Evolutionary conservation across 2,888 invertebrate species (phyloP).

Genomic region (Hofmannophila pseudospretella): DNA sequence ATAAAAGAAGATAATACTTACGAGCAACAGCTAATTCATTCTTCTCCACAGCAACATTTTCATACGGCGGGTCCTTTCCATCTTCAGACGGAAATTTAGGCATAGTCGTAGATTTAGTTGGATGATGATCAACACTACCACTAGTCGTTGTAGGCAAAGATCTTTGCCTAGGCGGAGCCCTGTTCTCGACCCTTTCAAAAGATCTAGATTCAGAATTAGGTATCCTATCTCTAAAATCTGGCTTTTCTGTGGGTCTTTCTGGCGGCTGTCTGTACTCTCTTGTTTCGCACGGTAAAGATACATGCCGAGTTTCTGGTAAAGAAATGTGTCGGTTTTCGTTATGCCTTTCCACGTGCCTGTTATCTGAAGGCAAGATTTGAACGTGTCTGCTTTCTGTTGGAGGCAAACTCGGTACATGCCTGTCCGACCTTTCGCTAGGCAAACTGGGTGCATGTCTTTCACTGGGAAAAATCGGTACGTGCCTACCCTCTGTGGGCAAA

Average conservation of each 20-base stretch:
- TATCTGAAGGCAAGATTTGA: conserved; percentile 2
- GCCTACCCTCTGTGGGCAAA: conserved; percentile 18
- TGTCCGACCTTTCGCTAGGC: conserved; percentile 4
- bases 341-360: conserved; percentile 3
- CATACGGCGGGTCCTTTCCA: conserved; percentile 59
- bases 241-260: conserved; percentile 49
- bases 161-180: conserved; percentile 62
- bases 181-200: conserved; percentile 37
- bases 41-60: conserved; percentile 58
- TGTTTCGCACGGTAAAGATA: conserved; percentile 17
- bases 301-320: conserved; percentile 2
- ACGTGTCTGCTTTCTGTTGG: conserved; percentile 10
- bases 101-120: conserved; percentile 77
- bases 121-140: conserved; percentile 50
- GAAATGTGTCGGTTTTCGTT: conserved; percentile 6
- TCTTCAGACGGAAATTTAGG: conserved; percentile 76
- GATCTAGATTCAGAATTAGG: conserved; percentile 19
- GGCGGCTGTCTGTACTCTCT: conserved; percentile 41
- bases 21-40: conserved; percentile 58
- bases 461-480: conserved; percentile 17
- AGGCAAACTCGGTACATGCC: conserved; percentile 9
- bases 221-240: conserved; percentile 22
- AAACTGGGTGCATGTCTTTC: conserved; percentile 5
- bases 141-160: conserved; percentile 58
- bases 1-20: conserved; percentile 38